Conservation (phyloP, 30 jellyfish, hydroid and myxozoan genomes). For the Aurelia sp. region DNA sequence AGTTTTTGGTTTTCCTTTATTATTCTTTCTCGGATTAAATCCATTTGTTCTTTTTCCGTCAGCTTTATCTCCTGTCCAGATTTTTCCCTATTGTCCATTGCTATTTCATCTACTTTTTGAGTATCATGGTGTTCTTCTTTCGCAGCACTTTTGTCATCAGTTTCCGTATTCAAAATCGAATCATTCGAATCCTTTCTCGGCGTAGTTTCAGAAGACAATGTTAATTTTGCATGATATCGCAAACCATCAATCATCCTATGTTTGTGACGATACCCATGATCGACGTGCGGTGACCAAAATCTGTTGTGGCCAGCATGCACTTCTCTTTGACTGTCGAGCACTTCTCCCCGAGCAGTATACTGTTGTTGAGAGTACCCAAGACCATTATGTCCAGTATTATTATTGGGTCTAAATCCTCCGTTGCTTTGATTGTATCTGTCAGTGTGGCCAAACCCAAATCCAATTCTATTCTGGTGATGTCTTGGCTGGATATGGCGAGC, state of each 20-base stretch:
- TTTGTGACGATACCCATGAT: slow-evolving; percentile 27
- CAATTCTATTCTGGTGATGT: neutral
- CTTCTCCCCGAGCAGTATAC: neutral
- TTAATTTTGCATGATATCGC: slow-evolving; percentile 31
- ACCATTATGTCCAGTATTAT: slow-evolving; percentile 14
- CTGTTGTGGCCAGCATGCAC: slow-evolving; percentile 10
- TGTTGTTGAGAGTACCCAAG: neutral
- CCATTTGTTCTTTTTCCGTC: slow-evolving; percentile 33
- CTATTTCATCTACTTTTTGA: neutral
- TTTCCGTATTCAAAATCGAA: neutral
- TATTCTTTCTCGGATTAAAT: slow-evolving; percentile 16
- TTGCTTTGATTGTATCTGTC: slow-evolving; percentile 7
- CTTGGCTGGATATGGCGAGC: slow-evolving; percentile 37
- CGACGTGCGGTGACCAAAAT: slow-evolving; percentile 11
- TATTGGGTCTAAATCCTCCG: slow-evolving; percentile 12
- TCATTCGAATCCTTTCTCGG: neutral
- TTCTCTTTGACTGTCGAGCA: slow-evolving; percentile 1
- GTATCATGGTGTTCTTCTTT: too few species aligned
- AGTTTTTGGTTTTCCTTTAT: slow-evolving; percentile 40
- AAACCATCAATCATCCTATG: slow-evolving; percentile 63
- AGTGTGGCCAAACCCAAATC: slow-evolving; percentile 8
- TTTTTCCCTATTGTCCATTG: neutral
- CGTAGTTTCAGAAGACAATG: slow-evolving; percentile 21
- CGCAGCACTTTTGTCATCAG: too few species aligned
- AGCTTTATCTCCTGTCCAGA: neutral